These are phyloP conservation scores for Sturnus vulgaris DNA, from an alignment of 2,113 vertebrate species.

Conservation along the genomic window DNA sequence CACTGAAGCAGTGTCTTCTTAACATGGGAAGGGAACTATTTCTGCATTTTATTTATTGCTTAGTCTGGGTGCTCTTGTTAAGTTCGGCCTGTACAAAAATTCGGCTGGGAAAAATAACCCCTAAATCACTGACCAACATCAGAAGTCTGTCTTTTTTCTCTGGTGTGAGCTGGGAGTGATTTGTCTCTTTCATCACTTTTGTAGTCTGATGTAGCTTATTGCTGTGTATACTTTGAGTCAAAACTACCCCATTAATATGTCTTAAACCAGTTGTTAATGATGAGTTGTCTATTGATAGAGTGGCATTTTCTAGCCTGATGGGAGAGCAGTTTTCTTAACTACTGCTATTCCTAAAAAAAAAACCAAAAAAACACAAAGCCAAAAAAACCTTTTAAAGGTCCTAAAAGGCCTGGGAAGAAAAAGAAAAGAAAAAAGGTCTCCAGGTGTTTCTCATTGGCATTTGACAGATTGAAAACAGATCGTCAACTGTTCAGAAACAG, in stretches of 20 bases:
- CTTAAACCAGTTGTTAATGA: background rate
- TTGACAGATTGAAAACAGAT: slow-evolving; percentile 14
- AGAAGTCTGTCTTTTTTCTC: background rate
- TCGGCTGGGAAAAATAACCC: background rate
- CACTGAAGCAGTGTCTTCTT: background rate
- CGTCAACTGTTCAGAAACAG: background rate
- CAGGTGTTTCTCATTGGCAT: background rate
- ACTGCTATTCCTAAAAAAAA: background rate
- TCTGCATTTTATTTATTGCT: background rate
- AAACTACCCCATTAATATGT: background rate
- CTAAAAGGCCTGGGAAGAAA: background rate
- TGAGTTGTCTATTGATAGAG: background rate
- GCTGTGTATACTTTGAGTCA: background rate
- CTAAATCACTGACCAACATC: background rate
- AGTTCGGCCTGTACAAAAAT: background rate
- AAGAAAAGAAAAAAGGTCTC: background rate
- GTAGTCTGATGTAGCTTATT: background rate
- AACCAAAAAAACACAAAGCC: too few species aligned
- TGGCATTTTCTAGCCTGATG: background rate
- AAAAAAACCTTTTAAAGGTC: background rate
- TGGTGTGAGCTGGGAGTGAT: background rate
- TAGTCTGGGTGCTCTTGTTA: background rate
- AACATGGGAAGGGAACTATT: background rate
- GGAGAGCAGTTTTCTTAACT: background rate
- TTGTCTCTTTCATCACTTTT: background rate